phyloP scores from a whole-genome alignment of 2,797 vertebrate species.

The Myioborus melanocephalus region DNA sequence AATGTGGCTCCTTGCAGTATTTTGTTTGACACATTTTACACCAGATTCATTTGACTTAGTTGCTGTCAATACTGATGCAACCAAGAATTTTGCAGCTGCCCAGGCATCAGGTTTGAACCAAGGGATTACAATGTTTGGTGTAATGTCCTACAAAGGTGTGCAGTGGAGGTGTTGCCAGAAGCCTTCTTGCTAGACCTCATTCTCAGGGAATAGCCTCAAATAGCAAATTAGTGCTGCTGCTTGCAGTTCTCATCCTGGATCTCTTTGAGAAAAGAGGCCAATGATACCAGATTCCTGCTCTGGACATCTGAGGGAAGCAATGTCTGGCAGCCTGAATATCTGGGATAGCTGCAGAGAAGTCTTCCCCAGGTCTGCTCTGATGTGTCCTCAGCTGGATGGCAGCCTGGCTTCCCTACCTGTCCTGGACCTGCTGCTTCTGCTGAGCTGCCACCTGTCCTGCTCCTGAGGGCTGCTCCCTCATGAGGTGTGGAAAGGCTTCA shows the following conservation, averaged over 20 bases:
- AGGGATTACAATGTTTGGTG: neutral
- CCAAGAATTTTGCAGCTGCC: neutral
- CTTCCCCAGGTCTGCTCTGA: neutral
- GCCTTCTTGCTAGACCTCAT: neutral
- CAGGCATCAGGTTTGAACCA: neutral
- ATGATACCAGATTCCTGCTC: neutral
- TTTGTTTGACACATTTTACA: neutral
- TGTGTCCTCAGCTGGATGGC: neutral
- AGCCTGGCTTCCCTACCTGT: neutral
- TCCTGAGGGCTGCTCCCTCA: neutral
- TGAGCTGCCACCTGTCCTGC: neutral
- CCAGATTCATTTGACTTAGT: neutral
- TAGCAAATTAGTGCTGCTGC: neutral
- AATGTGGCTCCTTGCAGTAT: fast-evolving
- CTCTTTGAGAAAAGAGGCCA: neutral
- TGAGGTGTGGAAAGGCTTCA: neutral
- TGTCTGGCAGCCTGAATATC: neutral
- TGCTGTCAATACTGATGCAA: neutral
- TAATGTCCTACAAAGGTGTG: neutral
- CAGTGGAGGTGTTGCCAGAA: neutral
- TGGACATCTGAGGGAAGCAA: neutral
- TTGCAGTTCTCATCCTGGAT: neutral
- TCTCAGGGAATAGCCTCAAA: neutral
- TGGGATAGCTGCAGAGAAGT: fast-evolving
- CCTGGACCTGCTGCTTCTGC: neutral